Conservation (phyloP, 2,888 invertebrate species). For the Lasioglossum pauxillum region DNA sequence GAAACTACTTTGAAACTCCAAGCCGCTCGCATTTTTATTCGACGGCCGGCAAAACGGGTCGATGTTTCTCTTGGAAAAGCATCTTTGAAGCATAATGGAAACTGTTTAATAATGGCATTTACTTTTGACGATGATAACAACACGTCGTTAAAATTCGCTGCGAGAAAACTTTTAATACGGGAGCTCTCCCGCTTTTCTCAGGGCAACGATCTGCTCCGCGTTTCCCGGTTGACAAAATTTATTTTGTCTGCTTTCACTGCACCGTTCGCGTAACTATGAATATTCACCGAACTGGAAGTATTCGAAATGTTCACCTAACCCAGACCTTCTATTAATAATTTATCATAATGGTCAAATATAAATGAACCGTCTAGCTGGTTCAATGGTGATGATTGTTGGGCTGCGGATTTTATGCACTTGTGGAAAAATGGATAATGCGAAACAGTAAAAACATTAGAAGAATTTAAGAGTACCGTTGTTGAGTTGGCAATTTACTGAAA, state of each 20-base stretch:
- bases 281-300: background rate
- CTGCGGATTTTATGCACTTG: background rate
- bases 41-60: slow-evolving; percentile 20
- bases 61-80: slow-evolving; percentile 30
- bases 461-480: background rate
- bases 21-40: slow-evolving; percentile 45
- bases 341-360: background rate
- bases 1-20: slow-evolving; percentile 57
- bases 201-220: background rate
- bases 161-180: slow-evolving; percentile 23
- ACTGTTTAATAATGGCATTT: slow-evolving; percentile 40
- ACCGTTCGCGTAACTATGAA: background rate
- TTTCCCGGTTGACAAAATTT: background rate
- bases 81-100: slow-evolving; percentile 24
- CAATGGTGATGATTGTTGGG: background rate
- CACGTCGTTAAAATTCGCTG: slow-evolving; percentile 28
- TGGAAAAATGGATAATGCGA: background rate
- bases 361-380: background rate
- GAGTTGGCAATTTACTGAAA: background rate
- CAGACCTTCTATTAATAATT: background rate
- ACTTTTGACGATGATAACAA: slow-evolving; percentile 34
- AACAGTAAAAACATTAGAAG: background rate
- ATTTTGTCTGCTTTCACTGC: slow-evolving; percentile 3
- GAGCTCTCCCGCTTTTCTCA: background rate
- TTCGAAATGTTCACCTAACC: too few relatives aligned